Conservation (phyloP, 2,797 vertebrate species). For the Mormyrops boulengeri region DNA sequence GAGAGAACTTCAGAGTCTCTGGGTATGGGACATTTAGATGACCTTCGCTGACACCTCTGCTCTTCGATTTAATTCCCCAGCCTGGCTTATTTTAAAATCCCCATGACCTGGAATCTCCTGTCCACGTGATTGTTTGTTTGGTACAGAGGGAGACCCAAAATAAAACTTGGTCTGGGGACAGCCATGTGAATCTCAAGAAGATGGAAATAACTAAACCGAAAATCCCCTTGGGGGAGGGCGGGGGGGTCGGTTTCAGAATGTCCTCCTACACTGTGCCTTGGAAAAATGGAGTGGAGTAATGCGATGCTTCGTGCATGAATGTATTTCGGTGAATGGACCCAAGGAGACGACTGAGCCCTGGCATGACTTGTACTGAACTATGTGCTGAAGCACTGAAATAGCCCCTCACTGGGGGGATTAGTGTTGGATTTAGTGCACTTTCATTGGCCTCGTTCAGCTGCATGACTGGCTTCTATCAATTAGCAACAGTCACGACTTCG, state of each 20-base stretch:
- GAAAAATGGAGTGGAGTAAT: constrained; percentile 4
- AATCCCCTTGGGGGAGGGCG: background rate
- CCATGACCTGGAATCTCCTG: background rate
- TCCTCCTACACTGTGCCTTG: background rate
- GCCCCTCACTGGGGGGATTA: background rate
- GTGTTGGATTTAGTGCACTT: background rate
- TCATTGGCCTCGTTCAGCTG: background rate
- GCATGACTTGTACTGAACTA: background rate
- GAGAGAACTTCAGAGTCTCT: background rate
- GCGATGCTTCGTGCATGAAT: background rate
- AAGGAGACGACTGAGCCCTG: background rate
- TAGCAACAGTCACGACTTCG: background rate
- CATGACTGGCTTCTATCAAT: background rate
- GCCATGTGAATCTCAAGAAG: background rate
- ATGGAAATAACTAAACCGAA: background rate
- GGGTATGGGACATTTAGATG: background rate
- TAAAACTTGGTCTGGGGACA: background rate
- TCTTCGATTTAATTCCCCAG: constrained; percentile 9
- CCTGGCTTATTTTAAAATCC: background rate
- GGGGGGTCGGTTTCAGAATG: background rate
- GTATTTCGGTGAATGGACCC: background rate
- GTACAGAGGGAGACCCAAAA: background rate
- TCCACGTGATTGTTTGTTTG: constrained; percentile 6
- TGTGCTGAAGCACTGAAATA: background rate
- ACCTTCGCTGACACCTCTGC: constrained; percentile 8